These are phyloP conservation scores for Paedocypris micromegethes DNA, from an alignment of 2,797 vertebrate genomes.

Conservation along the genomic window DNA sequence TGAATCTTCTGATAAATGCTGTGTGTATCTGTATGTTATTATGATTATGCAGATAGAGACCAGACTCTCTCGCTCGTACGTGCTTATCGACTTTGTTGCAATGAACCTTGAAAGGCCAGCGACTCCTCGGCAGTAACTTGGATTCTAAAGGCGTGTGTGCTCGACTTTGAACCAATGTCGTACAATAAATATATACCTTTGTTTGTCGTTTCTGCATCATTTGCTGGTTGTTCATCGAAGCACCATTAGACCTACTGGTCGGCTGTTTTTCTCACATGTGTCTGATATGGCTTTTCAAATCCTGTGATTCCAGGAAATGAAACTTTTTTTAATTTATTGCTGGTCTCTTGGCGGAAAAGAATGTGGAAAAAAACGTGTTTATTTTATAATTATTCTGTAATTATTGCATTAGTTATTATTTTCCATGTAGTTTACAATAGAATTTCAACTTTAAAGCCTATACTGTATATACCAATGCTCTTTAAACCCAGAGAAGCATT, in stretches of 20 bases:
- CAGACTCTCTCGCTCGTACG: conserved; percentile 20
- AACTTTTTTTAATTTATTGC: no score
- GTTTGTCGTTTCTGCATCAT: conserved; percentile 19
- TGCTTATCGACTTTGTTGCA: conserved; percentile 18
- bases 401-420: no score
- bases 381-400: no score
- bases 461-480: no score
- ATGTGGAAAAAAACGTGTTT: no score
- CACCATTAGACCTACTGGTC: conserved; percentile 19
- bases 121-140: conserved; percentile 31
- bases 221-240: conserved; percentile 24
- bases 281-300: no score
- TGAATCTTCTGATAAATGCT: conserved; percentile 12
- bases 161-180: conserved; percentile 35
- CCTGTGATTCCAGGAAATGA: no score
- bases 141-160: conserved; percentile 30
- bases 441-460: no score
- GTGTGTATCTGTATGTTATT: conserved; percentile 22
- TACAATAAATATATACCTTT: conserved; percentile 34
- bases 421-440: no score
- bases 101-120: conserved; percentile 31
- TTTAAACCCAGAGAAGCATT: no score
- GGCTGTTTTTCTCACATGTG: neutral
- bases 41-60: conserved; percentile 23
- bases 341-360: no score